Conservation (phyloP, 2,888 invertebrate genomes). For the Trilocha varians region DNA sequence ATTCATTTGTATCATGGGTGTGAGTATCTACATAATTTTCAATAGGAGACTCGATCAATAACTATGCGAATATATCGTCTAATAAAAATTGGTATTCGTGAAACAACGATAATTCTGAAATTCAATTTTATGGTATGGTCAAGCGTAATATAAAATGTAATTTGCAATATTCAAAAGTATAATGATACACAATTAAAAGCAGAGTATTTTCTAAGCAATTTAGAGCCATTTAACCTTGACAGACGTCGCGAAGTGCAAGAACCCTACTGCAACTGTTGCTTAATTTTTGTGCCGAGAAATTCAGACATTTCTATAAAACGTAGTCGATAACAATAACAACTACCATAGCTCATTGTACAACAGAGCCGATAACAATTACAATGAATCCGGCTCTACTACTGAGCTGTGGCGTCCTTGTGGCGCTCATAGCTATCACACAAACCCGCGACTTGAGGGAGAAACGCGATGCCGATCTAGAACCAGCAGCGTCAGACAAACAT, state of each 20-base stretch:
- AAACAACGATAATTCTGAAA: too few relatives aligned
- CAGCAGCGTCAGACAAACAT: conserved; percentile 60
- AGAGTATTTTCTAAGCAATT: conserved; percentile 1
- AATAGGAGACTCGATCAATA: too few relatives aligned
- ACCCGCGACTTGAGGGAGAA: conserved; percentile 55
- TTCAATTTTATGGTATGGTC: too few relatives aligned
- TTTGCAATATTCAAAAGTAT: not conserved
- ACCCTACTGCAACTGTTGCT: conserved; percentile 47
- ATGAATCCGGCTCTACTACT: conserved; percentile 49
- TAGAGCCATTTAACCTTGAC: conserved; percentile 47
- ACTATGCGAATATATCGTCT: too few relatives aligned
- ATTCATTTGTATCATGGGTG: too few relatives aligned
- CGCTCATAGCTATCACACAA: conserved; percentile 55
- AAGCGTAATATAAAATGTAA: too few relatives aligned
- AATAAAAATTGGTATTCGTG: too few relatives aligned
- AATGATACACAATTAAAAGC: not conserved
- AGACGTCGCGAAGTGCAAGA: conserved; percentile 34
- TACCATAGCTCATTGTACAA: conserved; percentile 39
- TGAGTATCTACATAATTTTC: too few relatives aligned
- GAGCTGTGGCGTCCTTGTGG: conserved; percentile 33
- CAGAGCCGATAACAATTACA: conserved; percentile 29
- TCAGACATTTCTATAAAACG: conserved; percentile 59
- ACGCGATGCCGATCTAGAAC: conserved; percentile 64
- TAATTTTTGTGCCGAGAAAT: conserved; percentile 48
- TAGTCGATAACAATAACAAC: conserved; percentile 31